Base-by-base conservation (phyloP, 2,797 vertebrate genomes). In the Coluber constrictor region DNA sequence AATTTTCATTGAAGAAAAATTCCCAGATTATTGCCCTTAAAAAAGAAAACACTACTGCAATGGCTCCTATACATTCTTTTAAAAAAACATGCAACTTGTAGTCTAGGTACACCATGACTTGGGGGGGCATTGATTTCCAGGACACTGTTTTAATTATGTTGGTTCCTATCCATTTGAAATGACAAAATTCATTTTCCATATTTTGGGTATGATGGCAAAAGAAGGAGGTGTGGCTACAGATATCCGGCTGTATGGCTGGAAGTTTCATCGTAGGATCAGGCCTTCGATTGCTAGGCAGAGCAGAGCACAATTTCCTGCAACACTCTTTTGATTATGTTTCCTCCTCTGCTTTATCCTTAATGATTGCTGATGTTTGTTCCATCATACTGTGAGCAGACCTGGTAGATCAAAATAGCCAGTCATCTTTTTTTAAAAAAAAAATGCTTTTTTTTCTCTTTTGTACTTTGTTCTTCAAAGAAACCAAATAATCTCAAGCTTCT, bases 311-410 rank as follows among this genome's bases (percentile, higher is more conserved):
- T 94, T 95, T 96, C 96, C 95, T 96, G 95, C 96, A 94, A 93
- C 92, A 92, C 95, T 95, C 95, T 96, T 95, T 95, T 96, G 96
- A 97, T 97, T 97, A 97, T 97, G 95, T 95, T 96, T 97, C 93
- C 94, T 95, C 96, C 95, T 95, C 93, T 94, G 94, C 95, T 95
- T 93, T 83, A 93, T 57, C 95, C 96, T 97, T 96, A 97, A 97
- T 97, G 97, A 97, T 96, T 97, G 95, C 96, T 97, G 96, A 96
- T 97, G 96, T 97, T 97, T 97, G 97, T 97, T 97, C 96, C 96
- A 95, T 96, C 97, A 96, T 94, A 97, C 97, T 96, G 97, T 11
- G 96, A 79, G 0, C 96, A 97, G 96, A 96, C 95, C 96, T 96
- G 57, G 94, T 95, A 96, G 96, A 97, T 97, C 96, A 97, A 97